phyloP scores from a whole-genome alignment of 92 coral and sea anemone species.

The Chrysogorgia sp. region DNA sequence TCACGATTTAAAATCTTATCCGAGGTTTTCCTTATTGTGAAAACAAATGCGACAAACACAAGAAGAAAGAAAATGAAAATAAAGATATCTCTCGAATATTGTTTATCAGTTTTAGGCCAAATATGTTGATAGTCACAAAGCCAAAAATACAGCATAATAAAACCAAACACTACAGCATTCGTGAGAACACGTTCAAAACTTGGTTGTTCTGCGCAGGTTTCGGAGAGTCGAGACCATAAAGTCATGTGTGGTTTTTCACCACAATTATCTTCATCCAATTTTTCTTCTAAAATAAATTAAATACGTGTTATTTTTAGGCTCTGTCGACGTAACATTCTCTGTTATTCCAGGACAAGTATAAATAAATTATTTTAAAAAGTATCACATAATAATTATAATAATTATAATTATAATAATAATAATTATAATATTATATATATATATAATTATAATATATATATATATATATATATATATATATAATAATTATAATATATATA shows the following conservation, averaged over 20 bases:
- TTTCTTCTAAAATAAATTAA: not conserved
- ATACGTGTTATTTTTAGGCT: not conserved
- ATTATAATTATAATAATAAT: too few relatives aligned
- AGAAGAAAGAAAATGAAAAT: conserved; percentile 75
- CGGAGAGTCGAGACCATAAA: conserved; percentile 66
- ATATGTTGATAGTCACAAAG: conserved; percentile 94
- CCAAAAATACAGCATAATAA: conserved; percentile 93
- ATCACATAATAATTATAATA: too few relatives aligned
- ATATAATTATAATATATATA: too few relatives aligned
- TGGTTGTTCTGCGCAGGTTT: conserved; percentile 91
- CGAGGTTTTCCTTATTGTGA: conserved; percentile 76
- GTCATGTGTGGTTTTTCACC: conserved; percentile 11
- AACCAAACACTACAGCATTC: conserved; percentile 88
- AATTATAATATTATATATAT: too few relatives aligned
- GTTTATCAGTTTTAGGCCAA: conserved; percentile 94
- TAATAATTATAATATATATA: too few relatives aligned
- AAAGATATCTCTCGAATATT: conserved; percentile 91
- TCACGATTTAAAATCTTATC: conserved; percentile 92
- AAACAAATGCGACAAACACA: conserved; percentile 84
- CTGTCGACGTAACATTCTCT: too few relatives aligned
- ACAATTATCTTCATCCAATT: conserved; percentile 14
- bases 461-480: too few relatives aligned
- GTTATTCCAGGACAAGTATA: too few relatives aligned
- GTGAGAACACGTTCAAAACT: conserved; percentile 74
- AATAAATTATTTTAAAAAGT: too few relatives aligned